Base-by-base conservation (phyloP, 2,888 invertebrate species). In the Melanostoma scalare region DNA sequence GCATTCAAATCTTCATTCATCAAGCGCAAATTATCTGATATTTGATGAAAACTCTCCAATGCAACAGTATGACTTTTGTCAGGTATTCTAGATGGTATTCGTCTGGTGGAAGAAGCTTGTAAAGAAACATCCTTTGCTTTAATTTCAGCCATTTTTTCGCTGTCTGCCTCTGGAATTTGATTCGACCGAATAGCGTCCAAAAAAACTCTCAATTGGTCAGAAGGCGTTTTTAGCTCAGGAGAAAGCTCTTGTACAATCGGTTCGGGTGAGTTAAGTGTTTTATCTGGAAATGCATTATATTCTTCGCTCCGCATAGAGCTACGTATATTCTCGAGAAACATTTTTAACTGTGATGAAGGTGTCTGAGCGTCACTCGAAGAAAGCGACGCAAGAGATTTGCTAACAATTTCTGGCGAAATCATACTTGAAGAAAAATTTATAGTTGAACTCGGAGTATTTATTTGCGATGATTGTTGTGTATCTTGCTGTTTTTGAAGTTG, bases 1-100 rank as follows among this genome's bases (percentile, higher is more conserved):
- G 91, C 89, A 81, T 91, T 89, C 30, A 91, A 80, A 53, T 91
- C 91, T 76, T 91, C 90, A 84, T 91, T 91, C 91, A 91, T 90
- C 8, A 91, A 86, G 0, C 91, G 89, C 33, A 91, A 73, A 84
- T 91, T 91, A 85, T 91, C 91, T 20, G 91, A 91, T 52, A 91
- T 90, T 85, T 91, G 90, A 71, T 91, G 90, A 58, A 91, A 91
- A 78, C 90, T 91, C 76, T 91, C 90, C 0, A 90, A 91, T 20
- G 90, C 89, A 33, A 88, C 89, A 38, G 89, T 87, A 36, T 90
- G 89, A 2, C 88, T 87, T 52, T 88, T 87, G 36, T 88, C 89
- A 38, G 88, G 10, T 9, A 85, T 63, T 72, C 84, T 85, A 4
- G 56, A 9, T 2, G 69, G 48, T 30, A 52, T 44, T 10, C 58